phyloP scores from a whole-genome alignment of 2,113 vertebrate species.

The Setophaga coronata region DNA sequence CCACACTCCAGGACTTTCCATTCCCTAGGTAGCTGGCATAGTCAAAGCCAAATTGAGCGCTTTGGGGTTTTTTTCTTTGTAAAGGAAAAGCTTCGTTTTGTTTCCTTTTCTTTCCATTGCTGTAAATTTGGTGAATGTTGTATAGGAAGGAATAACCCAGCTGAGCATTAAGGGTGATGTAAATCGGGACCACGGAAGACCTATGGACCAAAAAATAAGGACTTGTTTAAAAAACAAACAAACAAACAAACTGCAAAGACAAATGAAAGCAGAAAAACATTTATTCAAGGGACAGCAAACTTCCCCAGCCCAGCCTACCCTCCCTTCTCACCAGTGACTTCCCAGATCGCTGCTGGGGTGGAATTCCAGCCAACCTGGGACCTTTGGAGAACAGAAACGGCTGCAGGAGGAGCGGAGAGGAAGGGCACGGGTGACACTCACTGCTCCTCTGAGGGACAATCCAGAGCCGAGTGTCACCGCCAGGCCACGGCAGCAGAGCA shows the following conservation, averaged over 20 bases:
- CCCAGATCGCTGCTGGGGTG: constrained; percentile 11
- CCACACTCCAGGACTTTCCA: not conserved
- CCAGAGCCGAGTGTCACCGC: not conserved
- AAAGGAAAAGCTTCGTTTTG: not conserved
- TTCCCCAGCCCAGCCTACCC: not conserved
- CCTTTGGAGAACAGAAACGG: not conserved
- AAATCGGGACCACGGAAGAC: constrained; percentile 27
- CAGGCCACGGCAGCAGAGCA: not conserved
- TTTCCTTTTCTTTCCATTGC: not conserved
- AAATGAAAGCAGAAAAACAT: not conserved
- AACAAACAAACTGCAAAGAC: not conserved
- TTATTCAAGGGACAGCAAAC: not conserved
- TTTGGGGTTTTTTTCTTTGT: not conserved
- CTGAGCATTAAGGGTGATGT: not conserved
- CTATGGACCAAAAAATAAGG: constrained; percentile 42
- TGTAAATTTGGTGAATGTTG: constrained; percentile 57
- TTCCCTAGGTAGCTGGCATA: constrained; percentile 16
- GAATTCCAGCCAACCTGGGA: not conserved
- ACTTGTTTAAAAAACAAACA: not conserved
- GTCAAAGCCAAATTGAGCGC: constrained; percentile 25
- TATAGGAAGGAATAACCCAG: constrained; percentile 42
- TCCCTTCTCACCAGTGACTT: not conserved
- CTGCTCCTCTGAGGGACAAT: not conserved
- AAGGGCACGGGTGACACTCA: not conserved
- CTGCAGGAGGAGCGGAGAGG: not conserved